phyloP scores from a whole-genome alignment of 2,113 vertebrate species.

The Ascaphus truei region DNA sequence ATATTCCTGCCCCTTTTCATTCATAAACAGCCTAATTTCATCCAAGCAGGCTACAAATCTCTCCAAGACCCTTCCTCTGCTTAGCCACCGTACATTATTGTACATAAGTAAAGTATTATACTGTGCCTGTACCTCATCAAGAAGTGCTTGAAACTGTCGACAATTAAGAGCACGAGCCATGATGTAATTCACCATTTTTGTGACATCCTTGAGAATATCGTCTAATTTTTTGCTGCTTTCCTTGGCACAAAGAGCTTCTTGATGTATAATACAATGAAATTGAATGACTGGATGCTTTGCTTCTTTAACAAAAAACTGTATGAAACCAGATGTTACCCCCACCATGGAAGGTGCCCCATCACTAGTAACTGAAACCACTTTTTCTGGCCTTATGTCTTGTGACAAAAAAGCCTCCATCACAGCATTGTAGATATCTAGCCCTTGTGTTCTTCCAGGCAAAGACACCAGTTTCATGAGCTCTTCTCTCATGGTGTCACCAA shows the following conservation, averaged over 20 bases:
- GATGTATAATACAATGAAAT: constrained; percentile 3
- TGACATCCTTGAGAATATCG: constrained; percentile 2
- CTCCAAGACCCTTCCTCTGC: background rate
- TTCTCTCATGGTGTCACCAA: constrained; percentile 16
- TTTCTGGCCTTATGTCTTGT: background rate
- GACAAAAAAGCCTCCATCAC: constrained; percentile 7
- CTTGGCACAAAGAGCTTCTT: background rate
- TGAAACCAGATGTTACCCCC: constrained; percentile 1
- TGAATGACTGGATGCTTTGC: constrained; percentile 17
- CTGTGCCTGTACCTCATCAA: no score
- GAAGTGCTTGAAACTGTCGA: constrained; percentile 6
- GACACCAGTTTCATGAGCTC: constrained; percentile 15
- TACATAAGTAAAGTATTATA: no score
- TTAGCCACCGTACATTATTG: background rate
- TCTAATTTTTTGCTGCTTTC: constrained; percentile 2
- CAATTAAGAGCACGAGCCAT: background rate
- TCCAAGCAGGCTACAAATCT: constrained; percentile 10
- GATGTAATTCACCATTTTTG: constrained; percentile 18
- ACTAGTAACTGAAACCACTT: constrained; percentile 7
- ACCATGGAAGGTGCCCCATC: background rate
- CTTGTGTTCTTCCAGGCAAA: constrained; percentile 8
- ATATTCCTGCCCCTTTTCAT: constrained; percentile 3
- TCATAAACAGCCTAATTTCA: constrained; percentile 24
- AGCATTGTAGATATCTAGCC: background rate
- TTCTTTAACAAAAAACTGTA: constrained; percentile 4